phyloP scores from a whole-genome alignment of 1,140 invertebrate genomes.

The Platorchestia sp. region DNA sequence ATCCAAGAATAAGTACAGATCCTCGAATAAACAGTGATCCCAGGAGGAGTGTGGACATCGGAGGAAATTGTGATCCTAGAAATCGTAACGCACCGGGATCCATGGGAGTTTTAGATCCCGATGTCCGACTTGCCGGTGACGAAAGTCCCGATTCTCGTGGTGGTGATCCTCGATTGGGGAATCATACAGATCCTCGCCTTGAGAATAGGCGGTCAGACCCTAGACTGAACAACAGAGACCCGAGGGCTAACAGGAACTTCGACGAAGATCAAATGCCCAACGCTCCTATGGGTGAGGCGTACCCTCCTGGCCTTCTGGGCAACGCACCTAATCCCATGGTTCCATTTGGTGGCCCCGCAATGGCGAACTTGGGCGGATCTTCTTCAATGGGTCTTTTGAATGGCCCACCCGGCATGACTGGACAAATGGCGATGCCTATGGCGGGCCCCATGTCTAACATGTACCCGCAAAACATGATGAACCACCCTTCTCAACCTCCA shows the following conservation, averaged over 20 bases:
- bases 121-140: background rate
- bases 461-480: slow-evolving; percentile 20
- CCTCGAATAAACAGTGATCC: background rate
- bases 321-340: slow-evolving; percentile 6
- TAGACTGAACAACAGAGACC: slow-evolving; percentile 18
- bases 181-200: slow-evolving; percentile 3
- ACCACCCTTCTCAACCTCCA: slow-evolving; percentile 2
- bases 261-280: background rate
- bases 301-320: background rate
- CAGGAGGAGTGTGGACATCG: background rate
- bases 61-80: background rate
- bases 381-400: slow-evolving; percentile 26
- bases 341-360: background rate
- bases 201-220: background rate
- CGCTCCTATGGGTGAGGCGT: background rate
- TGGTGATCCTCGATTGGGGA: background rate
- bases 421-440: background rate
- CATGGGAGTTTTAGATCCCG: background rate
- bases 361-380: background rate
- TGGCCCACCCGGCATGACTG: background rate
- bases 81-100: background rate
- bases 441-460: background rate
- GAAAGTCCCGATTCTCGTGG: slow-evolving; percentile 31
- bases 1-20: slow-evolving; percentile 25
- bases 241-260: background rate